Evolutionary conservation across 2,113 vertebrate species (phyloP), one percentile per base, ranked within the genome.

Genomic region (Nannospalax galili): DNA sequence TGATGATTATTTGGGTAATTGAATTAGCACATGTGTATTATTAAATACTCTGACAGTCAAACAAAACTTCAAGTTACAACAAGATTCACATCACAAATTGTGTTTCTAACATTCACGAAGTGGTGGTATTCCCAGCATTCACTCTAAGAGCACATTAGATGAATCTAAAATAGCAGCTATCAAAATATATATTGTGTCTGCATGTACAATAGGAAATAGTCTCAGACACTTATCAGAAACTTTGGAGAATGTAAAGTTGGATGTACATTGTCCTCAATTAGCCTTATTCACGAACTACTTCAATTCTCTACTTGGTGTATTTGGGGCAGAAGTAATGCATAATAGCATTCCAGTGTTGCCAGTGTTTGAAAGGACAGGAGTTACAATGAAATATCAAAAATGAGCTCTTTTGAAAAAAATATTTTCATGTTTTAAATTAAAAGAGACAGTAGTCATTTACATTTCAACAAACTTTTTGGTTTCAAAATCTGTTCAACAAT

Each of bases 11-110:
- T 90, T 42, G 60, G 70, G 56, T 89, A 91, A 94, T 74, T 69
- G 86, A 93, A 95, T 19, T 79, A 91, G 91, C 75, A 72, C 37
- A 22, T 32, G 17, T 79, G 78, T 80, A 74, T 81, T 75, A 74
- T 48, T 42, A 79, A 95, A 91, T 48, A 89, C 52, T 60, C 37
- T 70, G 40, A 11, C 32, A 69, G 12, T 52, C 64, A 28, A 97
- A 70, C 3, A 4, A 64, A 32, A 88, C 58, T 80, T 95, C 75
- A 75, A 64, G 12, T 58, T 91, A 84, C 75, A 94, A 94, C 16
- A 60, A 92, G 52, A 95, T 91, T 17, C 48, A 48, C 42, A 78
- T 69, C 24, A 86, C 17, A 92, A 93, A 87, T 64, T 75, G 3
- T 84, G 28, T 65, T 37, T 79, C 48, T 52, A 62, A 24, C 32